Evolutionary conservation across 64 coral and sea anemone species (phyloP).

Genomic region (Anthopleura sola): DNA sequence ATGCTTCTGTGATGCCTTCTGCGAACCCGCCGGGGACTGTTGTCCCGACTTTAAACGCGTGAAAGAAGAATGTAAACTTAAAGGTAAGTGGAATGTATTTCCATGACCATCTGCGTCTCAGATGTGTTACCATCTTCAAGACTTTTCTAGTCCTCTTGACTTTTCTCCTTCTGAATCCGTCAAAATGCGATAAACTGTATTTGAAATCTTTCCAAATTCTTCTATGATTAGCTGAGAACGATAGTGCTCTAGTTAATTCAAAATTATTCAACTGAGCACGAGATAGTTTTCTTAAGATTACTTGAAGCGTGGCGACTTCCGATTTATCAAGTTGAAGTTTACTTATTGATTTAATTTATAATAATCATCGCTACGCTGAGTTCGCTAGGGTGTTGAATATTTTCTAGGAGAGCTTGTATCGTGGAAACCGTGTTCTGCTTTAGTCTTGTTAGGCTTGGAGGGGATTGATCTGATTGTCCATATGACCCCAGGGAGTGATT

Average conservation of each 20-base stretch:
- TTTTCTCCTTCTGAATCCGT: not conserved
- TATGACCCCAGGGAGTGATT: not conserved
- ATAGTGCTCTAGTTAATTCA: not conserved
- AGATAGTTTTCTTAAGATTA: not conserved
- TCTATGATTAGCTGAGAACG: not conserved
- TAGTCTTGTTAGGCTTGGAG: not conserved
- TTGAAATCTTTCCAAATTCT: not conserved
- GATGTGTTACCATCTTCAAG: not conserved
- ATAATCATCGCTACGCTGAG: not conserved
- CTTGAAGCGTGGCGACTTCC: not conserved
- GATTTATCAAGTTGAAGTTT: not conserved
- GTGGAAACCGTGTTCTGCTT: not conserved
- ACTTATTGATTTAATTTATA: not conserved
- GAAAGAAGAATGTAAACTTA: constrained; percentile 48
- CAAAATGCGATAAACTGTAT: not conserved
- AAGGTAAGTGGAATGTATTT: constrained; percentile 14
- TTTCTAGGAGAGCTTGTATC: not conserved
- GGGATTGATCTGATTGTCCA: not conserved
- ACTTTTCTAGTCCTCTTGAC: not conserved
- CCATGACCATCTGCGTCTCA: not conserved
- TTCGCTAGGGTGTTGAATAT: not conserved
- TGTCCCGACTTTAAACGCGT: constrained; percentile 69
- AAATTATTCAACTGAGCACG: not conserved
- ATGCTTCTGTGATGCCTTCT: constrained; percentile 90
- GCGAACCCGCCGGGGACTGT: constrained; percentile 71